phyloP scores from a whole-genome alignment of 1,140 invertebrate species.

The Drosophila takahashii region DNA sequence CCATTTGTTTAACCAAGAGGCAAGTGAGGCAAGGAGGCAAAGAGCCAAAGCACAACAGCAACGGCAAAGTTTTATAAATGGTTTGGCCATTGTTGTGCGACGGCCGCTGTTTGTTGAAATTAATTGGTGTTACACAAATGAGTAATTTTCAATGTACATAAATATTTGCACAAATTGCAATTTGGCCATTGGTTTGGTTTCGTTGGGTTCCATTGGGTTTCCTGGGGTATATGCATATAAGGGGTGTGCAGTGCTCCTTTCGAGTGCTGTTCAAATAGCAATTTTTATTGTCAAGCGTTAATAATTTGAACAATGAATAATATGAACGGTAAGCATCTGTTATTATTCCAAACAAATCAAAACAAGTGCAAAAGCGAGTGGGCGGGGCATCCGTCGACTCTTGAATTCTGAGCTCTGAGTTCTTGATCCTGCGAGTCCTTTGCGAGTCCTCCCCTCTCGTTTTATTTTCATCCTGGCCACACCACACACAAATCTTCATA shows the following conservation, averaged over 20 bases:
- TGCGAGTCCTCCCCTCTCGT: neutral
- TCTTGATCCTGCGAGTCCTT: neutral
- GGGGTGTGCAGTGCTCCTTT: conserved; percentile 26
- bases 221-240: neutral
- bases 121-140: conserved; percentile 84
- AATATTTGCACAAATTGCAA: conserved; percentile 84
- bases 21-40: neutral
- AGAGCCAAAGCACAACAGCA: conserved; percentile 35
- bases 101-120: conserved; percentile 75
- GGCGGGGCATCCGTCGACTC: conserved; percentile 30
- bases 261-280: conserved; percentile 78
- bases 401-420: neutral
- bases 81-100: conserved; percentile 50
- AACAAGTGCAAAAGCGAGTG: conserved; percentile 78
- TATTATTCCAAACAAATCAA: conserved; percentile 85
- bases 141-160: conserved; percentile 84
- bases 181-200: conserved; percentile 44
- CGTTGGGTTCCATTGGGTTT: neutral
- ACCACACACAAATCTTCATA: conserved; percentile 84
- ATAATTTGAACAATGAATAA: conserved; percentile 85
- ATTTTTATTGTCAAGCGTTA: conserved; percentile 84
- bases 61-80: conserved; percentile 65
- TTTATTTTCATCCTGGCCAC: conserved; percentile 43
- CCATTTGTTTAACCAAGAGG: conserved; percentile 72
- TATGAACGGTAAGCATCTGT: conserved; percentile 84